A percentile compares a stretch with the other conserved stretches of the same genome.
These are phyloP conservation scores for Odontocerum albicorne DNA, from an alignment of 2,888 invertebrate species.

Conservation along the genomic window DNA sequence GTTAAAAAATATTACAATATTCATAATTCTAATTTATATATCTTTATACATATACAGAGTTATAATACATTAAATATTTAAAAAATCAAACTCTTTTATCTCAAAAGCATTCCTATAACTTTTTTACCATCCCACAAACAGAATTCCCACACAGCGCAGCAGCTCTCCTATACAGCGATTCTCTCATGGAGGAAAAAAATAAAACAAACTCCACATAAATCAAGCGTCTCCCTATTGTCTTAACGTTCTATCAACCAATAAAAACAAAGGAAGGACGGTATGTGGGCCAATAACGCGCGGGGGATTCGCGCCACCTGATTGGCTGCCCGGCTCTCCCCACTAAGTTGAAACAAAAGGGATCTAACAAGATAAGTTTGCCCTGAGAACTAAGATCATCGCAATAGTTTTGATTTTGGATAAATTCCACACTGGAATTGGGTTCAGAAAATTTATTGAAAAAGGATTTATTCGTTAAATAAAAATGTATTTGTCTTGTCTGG, in stretches of 20 bases:
- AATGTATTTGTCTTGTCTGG: too few relatives aligned
- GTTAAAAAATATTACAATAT: too few relatives aligned
- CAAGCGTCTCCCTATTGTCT: constrained; percentile 30
- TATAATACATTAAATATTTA: too few relatives aligned
- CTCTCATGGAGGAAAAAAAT: constrained; percentile 17
- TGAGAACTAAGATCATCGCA: constrained; percentile 3
- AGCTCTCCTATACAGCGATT: too few relatives aligned
- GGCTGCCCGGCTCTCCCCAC: constrained; percentile 24
- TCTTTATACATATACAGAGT: too few relatives aligned
- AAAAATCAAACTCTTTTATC: too few relatives aligned
- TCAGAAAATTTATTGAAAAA: too few relatives aligned
- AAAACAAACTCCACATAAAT: constrained; percentile 27
- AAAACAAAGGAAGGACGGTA: constrained; percentile 34
- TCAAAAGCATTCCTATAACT: too few relatives aligned
- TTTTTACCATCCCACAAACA: too few relatives aligned
- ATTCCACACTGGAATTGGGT: not conserved
- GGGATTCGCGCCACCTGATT: constrained; percentile 26
- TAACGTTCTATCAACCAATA: constrained; percentile 34
- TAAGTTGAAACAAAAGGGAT: constrained; percentile 31
- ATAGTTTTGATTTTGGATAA: not conserved
- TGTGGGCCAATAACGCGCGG: constrained; percentile 33
- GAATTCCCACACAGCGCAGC: too few relatives aligned
- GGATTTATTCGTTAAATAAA: too few relatives aligned
- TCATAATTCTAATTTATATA: too few relatives aligned
- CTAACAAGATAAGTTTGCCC: constrained; percentile 29